Evolutionary conservation across 2,888 invertebrate genomes (phyloP).

Genomic region (Melipona bicolor): DNA sequence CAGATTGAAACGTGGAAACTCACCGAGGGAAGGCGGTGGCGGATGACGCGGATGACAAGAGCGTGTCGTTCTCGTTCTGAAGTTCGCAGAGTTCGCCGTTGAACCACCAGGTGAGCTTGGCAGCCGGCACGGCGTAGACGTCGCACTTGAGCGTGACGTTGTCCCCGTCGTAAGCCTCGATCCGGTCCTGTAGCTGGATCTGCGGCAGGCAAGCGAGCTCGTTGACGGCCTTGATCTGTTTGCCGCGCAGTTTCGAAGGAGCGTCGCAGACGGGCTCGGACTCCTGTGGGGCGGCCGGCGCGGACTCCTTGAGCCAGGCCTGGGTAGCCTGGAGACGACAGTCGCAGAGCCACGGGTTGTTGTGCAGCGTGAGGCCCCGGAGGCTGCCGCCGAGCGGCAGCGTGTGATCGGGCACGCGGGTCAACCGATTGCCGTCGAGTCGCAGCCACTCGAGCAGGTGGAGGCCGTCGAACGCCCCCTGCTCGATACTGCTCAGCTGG

Average conservation of each 20-base stretch:
- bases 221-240: slow-evolving; percentile 88
- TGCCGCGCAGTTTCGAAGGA: slow-evolving; percentile 88
- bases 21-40: slow-evolving; percentile 63
- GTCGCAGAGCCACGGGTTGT: slow-evolving; percentile 96
- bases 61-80: slow-evolving; percentile 87
- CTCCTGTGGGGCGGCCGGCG: slow-evolving; percentile 90
- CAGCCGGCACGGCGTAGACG: slow-evolving; percentile 92
- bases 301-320: slow-evolving; percentile 89
- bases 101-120: slow-evolving; percentile 93
- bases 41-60: slow-evolving; percentile 49
- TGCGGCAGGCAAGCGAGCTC: slow-evolving; percentile 94
- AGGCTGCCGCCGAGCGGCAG: slow-evolving; percentile 89
- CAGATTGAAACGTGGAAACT: slow-evolving; percentile 10
- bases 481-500: slow-evolving; percentile 90
- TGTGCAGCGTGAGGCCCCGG: slow-evolving; percentile 92
- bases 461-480: slow-evolving; percentile 92
- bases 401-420: slow-evolving; percentile 85
- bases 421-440: slow-evolving; percentile 92
- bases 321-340: slow-evolving; percentile 92
- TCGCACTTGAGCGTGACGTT: slow-evolving; percentile 93
- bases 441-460: slow-evolving; percentile 93
- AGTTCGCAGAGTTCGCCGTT: slow-evolving; percentile 89
- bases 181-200: slow-evolving; percentile 90
- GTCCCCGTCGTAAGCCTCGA: slow-evolving; percentile 92
- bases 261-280: slow-evolving; percentile 91